phyloP scores from a whole-genome alignment of 2,797 vertebrate species.

The Leptatherina wallacei region DNA sequence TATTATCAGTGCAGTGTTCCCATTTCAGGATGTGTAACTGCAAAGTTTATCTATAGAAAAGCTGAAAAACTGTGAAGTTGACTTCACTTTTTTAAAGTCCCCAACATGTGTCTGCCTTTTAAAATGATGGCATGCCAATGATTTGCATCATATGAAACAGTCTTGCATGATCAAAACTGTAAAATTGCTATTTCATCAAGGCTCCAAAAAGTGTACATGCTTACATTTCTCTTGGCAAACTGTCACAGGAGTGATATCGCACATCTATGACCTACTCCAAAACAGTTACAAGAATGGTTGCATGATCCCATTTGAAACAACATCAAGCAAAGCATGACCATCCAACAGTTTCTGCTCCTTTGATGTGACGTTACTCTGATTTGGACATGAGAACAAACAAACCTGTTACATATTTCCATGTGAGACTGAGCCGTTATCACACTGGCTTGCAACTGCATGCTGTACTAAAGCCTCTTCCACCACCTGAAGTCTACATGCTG shows the following conservation, averaged over 20 bases:
- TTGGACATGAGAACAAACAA: not conserved
- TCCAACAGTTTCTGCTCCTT: not conserved
- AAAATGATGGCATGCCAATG: not conserved
- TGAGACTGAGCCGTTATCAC: not conserved
- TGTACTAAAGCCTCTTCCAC: conserved; percentile 1
- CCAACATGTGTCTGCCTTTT: not conserved
- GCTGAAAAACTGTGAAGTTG: not conserved
- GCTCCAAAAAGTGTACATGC: not conserved
- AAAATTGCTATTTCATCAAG: not conserved
- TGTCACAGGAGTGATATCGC: not conserved
- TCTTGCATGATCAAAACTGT: not conserved
- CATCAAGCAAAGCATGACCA: not conserved
- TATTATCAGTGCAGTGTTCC: not conserved
- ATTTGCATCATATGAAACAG: not conserved
- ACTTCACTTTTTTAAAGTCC: not conserved
- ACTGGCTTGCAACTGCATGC: not conserved
- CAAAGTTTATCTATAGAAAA: no score
- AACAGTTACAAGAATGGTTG: not conserved
- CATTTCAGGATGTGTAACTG: not conserved
- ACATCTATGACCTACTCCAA: not conserved
- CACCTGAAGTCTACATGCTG: conserved; percentile 4
- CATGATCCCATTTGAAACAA: not conserved
- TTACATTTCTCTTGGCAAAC: not conserved
- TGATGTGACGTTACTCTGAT: not conserved
- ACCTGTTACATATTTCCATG: not conserved